Conservation (phyloP, 2,888 invertebrate genomes). For the Nycteola revayana region DNA sequence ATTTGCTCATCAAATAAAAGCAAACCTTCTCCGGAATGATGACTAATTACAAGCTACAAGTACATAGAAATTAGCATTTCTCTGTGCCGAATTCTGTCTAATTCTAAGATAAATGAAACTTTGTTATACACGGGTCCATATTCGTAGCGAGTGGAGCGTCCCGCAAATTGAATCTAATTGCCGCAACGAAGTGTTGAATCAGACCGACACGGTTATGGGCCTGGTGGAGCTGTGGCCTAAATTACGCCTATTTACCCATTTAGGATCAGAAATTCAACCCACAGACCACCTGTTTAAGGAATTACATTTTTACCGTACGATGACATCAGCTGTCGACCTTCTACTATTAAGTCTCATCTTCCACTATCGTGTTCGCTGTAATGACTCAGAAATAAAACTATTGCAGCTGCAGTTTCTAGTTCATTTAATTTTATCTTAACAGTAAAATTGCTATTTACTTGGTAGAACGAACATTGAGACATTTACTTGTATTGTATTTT, state of each 20-base stretch:
- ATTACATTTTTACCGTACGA: conserved; percentile 44
- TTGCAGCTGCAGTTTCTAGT: too few species aligned
- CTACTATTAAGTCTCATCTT: conserved; percentile 32
- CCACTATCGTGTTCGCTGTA: conserved; percentile 18
- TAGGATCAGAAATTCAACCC: conserved; percentile 64
- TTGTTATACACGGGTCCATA: conserved; percentile 61
- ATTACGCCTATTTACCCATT: conserved; percentile 76
- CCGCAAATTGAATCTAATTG: conserved; percentile 79
- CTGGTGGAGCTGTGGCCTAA: conserved; percentile 61
- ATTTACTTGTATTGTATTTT: too few species aligned
- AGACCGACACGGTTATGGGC: conserved; percentile 47
- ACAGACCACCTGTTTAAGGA: conserved; percentile 70
- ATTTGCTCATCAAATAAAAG: conserved; percentile 21
- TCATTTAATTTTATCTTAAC: too few species aligned
- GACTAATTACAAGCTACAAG: conserved; percentile 44
- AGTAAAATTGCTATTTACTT: too few species aligned
- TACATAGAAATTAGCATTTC: conserved; percentile 42
- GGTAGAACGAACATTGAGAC: too few species aligned
- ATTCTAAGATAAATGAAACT: conserved; percentile 63
- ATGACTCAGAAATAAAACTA: conserved; percentile 8
- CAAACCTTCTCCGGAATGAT: conserved; percentile 35
- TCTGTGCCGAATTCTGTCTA: conserved; percentile 44
- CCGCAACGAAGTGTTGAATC: conserved; percentile 79
- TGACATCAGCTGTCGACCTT: conserved; percentile 51
- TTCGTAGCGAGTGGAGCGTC: conserved; percentile 58